phyloP scores from a whole-genome alignment of 2,797 vertebrate genomes.

The Hyperoplus lanceolatus region DNA sequence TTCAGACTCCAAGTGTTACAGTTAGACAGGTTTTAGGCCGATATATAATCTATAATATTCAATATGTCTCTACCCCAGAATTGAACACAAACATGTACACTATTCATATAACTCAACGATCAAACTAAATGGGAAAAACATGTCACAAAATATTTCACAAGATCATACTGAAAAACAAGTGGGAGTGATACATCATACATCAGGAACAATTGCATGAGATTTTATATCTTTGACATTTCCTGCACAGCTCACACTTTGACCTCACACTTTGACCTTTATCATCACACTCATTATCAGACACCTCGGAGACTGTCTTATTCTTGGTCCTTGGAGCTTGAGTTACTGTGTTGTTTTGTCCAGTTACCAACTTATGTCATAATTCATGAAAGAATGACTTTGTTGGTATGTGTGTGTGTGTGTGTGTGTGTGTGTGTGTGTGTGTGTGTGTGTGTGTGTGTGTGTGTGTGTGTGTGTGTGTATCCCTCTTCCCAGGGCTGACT shows the following conservation, averaged over 20 bases:
- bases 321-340: neutral
- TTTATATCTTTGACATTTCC: no score
- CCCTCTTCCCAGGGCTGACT: slow-evolving; percentile 81
- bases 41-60: neutral
- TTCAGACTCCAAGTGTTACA: neutral
- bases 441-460: slow-evolving; percentile 26
- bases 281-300: neutral
- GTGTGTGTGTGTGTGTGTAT: slow-evolving; percentile 45
- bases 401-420: slow-evolving; percentile 27
- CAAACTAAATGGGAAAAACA: no score
- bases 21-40: neutral
- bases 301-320: neutral
- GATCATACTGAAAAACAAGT: neutral
- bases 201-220: no score
- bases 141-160: neutral
- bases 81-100: no score
- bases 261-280: no score
- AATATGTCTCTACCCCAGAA: neutral
- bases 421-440: slow-evolving; percentile 29
- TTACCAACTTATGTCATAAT: slow-evolving; percentile 45
- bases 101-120: no score
- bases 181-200: neutral
- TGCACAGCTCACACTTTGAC: no score
- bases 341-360: slow-evolving; percentile 23
- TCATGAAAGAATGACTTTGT: slow-evolving; percentile 13